Evolutionary conservation across 2,797 vertebrate species (phyloP), one percentile per base, ranked within the genome.

Genomic region (Mionectes olivaceus): DNA sequence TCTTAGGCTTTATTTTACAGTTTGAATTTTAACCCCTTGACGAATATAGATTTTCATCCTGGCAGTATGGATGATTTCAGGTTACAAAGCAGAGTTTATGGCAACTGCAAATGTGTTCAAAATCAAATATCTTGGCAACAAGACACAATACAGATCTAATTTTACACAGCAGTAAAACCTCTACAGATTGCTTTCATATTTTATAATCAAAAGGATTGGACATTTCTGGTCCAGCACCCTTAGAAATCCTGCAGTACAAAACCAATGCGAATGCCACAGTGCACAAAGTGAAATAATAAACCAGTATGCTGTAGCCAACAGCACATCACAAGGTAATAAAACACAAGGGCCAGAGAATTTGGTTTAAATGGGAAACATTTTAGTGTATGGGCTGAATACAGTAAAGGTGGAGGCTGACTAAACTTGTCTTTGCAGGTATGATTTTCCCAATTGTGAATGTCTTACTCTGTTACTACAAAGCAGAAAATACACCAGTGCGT

Each of bases 381-480:
- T 59, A 65, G 35, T 52, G 37, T 71, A 75, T 25, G 39, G 64
- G 77, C 41, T 59, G 50, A 77, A 82, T 43, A 61, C 41, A 57
- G 63, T 56, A 61, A 89, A 83, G 78, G 83, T 7, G 2, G 69
- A 92, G 33, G 76, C 88, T 88, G 56, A 89, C 67, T 83, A 87
- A 84, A 81, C 64, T 86, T 75, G 73, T 77, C 39, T 92, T 94
- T 89, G 61, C 70, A 81, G 82, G 78, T 87, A 83, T 35, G 60
- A 79, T 92, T 97, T 91, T 95, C 87, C 82, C 81, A 88, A 84
- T 2, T 59, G 60, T 87, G 73, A 88, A 87, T 68, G 80, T 83
- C 95, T 91, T 87, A 82, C 50, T 84, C 70, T 4, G 3, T 92
- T 96, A 88, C 92, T 94, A 90, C 78, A 63, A 93, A 84, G 73